Percentiles rank a stretch among this genome's conserved stretches.
Conservation (phyloP, 2,113 vertebrate genomes). For the Galemys pyrenaicus region DNA sequence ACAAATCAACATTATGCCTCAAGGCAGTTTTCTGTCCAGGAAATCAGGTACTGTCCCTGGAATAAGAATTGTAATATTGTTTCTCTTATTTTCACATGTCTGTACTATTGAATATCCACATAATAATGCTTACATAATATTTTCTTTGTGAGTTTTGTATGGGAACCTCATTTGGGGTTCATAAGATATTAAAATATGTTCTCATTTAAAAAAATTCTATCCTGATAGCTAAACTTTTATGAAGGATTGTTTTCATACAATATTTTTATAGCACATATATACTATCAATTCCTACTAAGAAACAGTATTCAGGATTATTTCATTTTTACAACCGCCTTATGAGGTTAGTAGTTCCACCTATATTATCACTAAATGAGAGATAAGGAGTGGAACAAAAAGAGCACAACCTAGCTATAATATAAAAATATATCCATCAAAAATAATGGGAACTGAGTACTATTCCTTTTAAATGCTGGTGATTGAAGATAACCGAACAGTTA, state of each 20-base stretch:
- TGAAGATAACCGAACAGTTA: background rate
- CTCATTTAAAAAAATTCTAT: background rate
- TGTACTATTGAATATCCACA: background rate
- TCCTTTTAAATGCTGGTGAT: background rate
- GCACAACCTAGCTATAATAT: background rate
- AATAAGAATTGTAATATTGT: background rate
- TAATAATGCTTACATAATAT: background rate
- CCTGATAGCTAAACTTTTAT: background rate
- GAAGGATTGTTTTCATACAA: background rate
- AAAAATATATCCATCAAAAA: conserved; percentile 23
- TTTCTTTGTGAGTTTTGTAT: background rate
- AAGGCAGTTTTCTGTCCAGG: background rate
- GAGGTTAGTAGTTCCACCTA: background rate
- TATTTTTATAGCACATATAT: background rate
- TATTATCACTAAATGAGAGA: background rate
- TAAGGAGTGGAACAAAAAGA: background rate
- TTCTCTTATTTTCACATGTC: background rate
- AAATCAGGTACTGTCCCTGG: accelerated
- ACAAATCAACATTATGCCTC: background rate
- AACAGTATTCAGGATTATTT: background rate
- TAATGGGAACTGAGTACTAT: background rate
- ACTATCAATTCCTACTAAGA: background rate
- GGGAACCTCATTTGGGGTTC: background rate
- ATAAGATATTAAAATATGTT: background rate
- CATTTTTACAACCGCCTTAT: background rate